Conservation (phyloP, 2,888 invertebrate species). For the Clostera curtula region DNA sequence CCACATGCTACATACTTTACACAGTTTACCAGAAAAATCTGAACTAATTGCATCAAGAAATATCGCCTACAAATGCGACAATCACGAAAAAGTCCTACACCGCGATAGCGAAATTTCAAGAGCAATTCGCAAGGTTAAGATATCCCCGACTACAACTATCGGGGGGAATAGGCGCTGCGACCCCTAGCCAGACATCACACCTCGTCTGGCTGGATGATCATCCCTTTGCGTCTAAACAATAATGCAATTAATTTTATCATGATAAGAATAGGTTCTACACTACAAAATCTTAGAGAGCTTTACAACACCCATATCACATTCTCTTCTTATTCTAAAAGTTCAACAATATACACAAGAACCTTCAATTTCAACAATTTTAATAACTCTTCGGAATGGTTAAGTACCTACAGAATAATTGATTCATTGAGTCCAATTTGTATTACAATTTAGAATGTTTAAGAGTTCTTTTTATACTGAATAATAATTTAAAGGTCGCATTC, state of each 20-base stretch:
- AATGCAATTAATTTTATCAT: slow-evolving; percentile 38
- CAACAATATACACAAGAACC: slow-evolving; percentile 62
- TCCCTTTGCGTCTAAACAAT: too few relatives aligned
- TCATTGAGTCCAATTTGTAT: slow-evolving; percentile 15
- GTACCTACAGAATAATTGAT: slow-evolving; percentile 26
- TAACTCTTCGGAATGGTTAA: slow-evolving; percentile 54
- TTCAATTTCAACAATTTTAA: slow-evolving; percentile 46
- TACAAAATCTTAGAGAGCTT: slow-evolving; percentile 61
- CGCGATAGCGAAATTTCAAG: too few relatives aligned
- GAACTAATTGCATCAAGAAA: too few relatives aligned
- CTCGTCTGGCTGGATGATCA: too few relatives aligned
- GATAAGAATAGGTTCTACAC: slow-evolving; percentile 44
- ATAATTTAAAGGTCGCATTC: slow-evolving; percentile 40
- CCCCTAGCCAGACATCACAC: too few relatives aligned
- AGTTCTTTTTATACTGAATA: slow-evolving; percentile 44
- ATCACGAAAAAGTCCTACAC: too few relatives aligned
- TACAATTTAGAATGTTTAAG: slow-evolving; percentile 21
- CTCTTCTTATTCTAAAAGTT: slow-evolving; percentile 48
- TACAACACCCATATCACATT: slow-evolving; percentile 73
- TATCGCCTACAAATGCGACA: too few relatives aligned
- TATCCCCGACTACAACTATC: too few relatives aligned
- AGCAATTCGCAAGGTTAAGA: too few relatives aligned
- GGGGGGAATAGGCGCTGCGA: too few relatives aligned
- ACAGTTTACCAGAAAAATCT: too few relatives aligned
- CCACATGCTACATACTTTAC: too few relatives aligned